Evolutionary conservation across 2,113 vertebrate species (phyloP).

Genomic region (Lycaon pictus): DNA sequence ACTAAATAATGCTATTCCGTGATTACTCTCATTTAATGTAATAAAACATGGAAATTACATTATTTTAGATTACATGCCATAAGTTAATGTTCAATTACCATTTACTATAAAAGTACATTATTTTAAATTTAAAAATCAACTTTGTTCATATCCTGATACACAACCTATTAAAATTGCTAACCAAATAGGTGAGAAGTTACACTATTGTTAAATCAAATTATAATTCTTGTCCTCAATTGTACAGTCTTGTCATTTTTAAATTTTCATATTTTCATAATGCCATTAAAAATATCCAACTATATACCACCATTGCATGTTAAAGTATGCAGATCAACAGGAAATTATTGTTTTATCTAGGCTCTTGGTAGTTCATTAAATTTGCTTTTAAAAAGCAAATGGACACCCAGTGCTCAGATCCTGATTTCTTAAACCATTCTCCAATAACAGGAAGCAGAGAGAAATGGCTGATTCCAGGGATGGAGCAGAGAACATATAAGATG

Average conservation of each 20-base stretch:
- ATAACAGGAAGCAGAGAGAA: neutral
- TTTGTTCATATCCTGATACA: neutral
- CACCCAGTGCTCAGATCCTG: neutral
- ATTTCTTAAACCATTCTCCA: neutral
- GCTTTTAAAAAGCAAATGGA: neutral
- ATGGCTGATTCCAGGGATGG: neutral
- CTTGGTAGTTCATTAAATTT: neutral
- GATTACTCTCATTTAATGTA: neutral
- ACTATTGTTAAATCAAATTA: conserved; percentile 14
- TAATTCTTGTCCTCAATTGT: neutral
- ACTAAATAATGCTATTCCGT: neutral
- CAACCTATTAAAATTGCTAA: neutral
- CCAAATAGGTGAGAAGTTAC: neutral
- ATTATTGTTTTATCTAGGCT: neutral
- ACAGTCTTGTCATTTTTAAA: neutral
- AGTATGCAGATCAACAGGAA: neutral
- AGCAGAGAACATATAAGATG: neutral
- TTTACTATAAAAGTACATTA: conserved; percentile 8
- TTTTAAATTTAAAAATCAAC: conserved; percentile 37
- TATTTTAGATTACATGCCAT: conserved; percentile 16
- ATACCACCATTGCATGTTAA: neutral
- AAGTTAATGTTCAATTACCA: neutral
- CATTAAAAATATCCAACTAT: neutral
- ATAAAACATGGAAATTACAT: neutral
- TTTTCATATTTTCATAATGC: neutral